Evolutionary conservation across 2,113 vertebrate genomes (phyloP), one percentile per base, ranked within the genome.

Genomic region (Danionella cerebrum): DNA sequence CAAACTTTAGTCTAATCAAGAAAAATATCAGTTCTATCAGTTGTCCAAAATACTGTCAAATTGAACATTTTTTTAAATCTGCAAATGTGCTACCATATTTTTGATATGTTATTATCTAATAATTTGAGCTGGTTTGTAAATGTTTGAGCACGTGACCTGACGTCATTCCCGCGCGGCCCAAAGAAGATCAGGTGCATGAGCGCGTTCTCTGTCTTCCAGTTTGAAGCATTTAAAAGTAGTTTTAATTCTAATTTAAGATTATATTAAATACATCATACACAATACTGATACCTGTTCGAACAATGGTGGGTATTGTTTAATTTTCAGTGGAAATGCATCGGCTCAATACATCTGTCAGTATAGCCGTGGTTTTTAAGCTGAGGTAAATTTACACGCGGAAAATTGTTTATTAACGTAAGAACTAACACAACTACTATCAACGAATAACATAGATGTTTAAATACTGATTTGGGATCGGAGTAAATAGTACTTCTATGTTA

Each of bases 311-410:
- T n/a, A n/a, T n/a, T n/a, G n/a, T n/a, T n/a, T n/a, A 4, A 2
- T 18, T 33, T 27, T 19, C 9, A 51, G 10, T 21, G 22, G 13
- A 5, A 41, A 38, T 24, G 38, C 55, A 24, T 42, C 35, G 10
- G 22, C 25, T 6, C 7, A 59, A 42, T 36, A 8, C 33, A 57
- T 59, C 11, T 18, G 6, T 14, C 4, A 42, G 55, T 0, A 22
- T 35, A 35, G 38, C n/a, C n/a, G n/a, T n/a, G 55, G 2, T 25
- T 59, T 42, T 59, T 29, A 59, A 57, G 42, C 55, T 59, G 55
- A 59, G 55, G 55, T 59, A 59, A 57, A 58, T 27, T 36, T n/a
- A 16, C 36, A 16, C 4, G 33, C 7, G 7, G 24, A 58, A 39
- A 38, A 59, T 25, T 31, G n/a, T 33, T 10, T 2, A 12, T 33